Conservation (phyloP, 2,888 invertebrate species). For the Leptogaster cylindrica region DNA sequence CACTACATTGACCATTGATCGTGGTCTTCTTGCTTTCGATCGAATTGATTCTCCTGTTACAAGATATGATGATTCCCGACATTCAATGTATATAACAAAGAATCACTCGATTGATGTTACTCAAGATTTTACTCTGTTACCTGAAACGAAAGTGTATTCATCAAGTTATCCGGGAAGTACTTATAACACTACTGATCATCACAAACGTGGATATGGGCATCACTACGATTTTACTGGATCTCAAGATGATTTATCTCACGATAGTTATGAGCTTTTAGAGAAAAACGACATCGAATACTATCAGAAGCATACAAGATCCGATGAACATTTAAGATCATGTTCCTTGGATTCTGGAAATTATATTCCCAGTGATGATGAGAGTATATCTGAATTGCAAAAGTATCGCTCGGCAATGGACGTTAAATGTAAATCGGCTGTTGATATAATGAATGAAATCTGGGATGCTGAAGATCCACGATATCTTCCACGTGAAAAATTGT, state of each 20-base stretch:
- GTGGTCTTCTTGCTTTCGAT: conserved; percentile 61
- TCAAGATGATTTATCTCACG: conserved; percentile 86
- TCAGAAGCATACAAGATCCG: conserved; percentile 58
- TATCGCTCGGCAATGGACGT: conserved; percentile 67
- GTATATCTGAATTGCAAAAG: conserved; percentile 66
- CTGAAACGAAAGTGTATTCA: conserved; percentile 78
- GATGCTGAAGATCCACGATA: conserved; percentile 78
- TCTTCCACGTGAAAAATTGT: conserved; percentile 73
- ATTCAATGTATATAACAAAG: conserved; percentile 68
- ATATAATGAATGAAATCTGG: conserved; percentile 78
- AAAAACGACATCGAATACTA: conserved; percentile 67
- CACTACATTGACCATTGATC: conserved; percentile 62
- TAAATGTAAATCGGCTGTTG: conserved; percentile 72
- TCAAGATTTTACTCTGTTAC: conserved; percentile 68
- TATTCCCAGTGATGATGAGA: conserved; percentile 76
- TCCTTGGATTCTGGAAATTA: conserved; percentile 80
- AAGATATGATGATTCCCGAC: conserved; percentile 73
- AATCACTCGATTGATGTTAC: conserved; percentile 72
- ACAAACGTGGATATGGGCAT: conserved; percentile 65
- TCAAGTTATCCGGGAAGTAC: conserved; percentile 86
- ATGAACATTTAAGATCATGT: conserved; percentile 69
- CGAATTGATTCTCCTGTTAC: conserved; percentile 74
- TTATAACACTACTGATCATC: conserved; percentile 64
- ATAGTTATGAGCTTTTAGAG: conserved; percentile 85
- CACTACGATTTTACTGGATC: conserved; percentile 67